A percentile compares a stretch with the other conserved stretches of the same genome.
phyloP scores from a whole-genome alignment of 2,888 invertebrate genomes.

The Chrysopilus asiliformis region DNA sequence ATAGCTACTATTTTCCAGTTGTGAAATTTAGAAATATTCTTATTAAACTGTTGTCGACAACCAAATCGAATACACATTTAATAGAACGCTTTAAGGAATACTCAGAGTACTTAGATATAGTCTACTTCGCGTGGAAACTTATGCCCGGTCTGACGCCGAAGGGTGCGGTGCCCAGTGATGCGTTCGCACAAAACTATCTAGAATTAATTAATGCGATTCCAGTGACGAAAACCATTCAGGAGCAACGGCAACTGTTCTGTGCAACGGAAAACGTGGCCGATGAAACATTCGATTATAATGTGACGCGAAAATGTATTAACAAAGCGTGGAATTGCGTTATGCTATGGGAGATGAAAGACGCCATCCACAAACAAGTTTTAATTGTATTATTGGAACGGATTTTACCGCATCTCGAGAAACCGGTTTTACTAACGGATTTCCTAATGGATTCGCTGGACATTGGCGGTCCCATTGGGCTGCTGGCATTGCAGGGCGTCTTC shows the following conservation, averaged over 20 bases:
- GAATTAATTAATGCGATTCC: conserved; percentile 45
- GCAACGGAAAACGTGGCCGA: conserved; percentile 16
- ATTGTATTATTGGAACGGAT: conserved; percentile 70
- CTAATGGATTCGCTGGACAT: conserved; percentile 76
- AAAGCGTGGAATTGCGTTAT: conserved; percentile 66
- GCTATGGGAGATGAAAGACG: conserved; percentile 54
- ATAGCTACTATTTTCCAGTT: conserved; percentile 49
- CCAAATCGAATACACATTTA: conserved; percentile 44
- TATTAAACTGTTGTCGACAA: conserved; percentile 47
- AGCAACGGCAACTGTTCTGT: conserved; percentile 31
- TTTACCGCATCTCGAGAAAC: conserved; percentile 65
- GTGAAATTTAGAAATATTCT: conserved; percentile 53
- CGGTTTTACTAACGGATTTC: conserved; percentile 79
- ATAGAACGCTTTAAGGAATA: conserved; percentile 63
- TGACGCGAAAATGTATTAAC: conserved; percentile 46
- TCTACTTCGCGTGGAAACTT: conserved; percentile 55
- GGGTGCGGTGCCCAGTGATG: conserved; percentile 33
- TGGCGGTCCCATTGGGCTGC: conserved; percentile 78
- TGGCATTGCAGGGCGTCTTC: conserved; percentile 86
- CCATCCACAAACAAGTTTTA: conserved; percentile 63
- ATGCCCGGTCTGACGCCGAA: conserved; percentile 45
- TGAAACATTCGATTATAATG: conserved; percentile 41
- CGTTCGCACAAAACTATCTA: conserved; percentile 49
- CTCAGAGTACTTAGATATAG: conserved; percentile 57
- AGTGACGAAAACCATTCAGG: conserved; percentile 29